Evolutionary conservation across 2,797 vertebrate species (phyloP), one percentile per base, ranked within the genome.

Genomic region (Sphenopsis melanotis): DNA sequence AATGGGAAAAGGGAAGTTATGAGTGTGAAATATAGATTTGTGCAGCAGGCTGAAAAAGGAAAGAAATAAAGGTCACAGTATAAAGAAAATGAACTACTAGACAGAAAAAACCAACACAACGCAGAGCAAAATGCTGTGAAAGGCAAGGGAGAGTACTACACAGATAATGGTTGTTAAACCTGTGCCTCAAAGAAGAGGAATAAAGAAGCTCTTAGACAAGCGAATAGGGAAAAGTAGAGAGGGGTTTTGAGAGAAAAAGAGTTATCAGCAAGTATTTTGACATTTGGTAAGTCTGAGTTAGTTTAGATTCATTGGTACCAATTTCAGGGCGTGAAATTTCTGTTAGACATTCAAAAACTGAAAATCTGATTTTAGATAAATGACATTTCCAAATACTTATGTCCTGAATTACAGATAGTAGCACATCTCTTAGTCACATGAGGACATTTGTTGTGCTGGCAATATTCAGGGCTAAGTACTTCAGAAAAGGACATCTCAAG

Each of bases 241-340:
- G 0, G 5, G 39, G 32, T 63, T 59, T 6, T 0, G 3, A 27
- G 15, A 26, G 14, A 29, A 66, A 74, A 39, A 60, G 23, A 20
- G 22, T 56, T 46, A 13, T 59, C 37, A 83, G 41, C 15, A 89
- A 77, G 2, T 2, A 34, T 80, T 87, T 52, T 83, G 23, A 55
- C 4, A 22, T 77, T 70, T 57, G 15, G 10, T 44, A 80, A 89
- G 63, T 34, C 32, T 74, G 44, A 64, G 27, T 72, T 50, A 47
- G 10, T 8, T 82, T 76, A 65, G 15, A 63, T 42, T 30, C 4
- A 37, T 17, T 37, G 10, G 11, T n/a, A 56, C 4, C 1, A 47
- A 10, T 50, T 65, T 32, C 24, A 9, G 7, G 4, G 12, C 56
- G 6, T 24, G 20, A 56, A 34, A 66, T 53, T 74, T 63, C 30